phyloP scores from a whole-genome alignment of 2,113 vertebrate genomes.

The Amblyopsis rosae region DNA sequence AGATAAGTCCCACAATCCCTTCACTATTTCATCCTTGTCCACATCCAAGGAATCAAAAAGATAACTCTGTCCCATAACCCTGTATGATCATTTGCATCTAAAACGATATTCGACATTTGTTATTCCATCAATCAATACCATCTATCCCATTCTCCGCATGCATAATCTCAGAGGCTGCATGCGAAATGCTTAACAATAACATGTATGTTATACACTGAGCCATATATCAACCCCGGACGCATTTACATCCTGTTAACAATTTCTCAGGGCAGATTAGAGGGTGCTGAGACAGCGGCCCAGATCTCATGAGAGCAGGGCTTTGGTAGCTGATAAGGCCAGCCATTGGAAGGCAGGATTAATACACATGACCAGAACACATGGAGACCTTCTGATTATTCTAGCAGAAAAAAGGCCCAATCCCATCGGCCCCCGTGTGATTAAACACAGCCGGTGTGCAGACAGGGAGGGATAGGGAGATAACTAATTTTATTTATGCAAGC shows the following conservation, averaged over 20 bases:
- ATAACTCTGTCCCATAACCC: constrained; percentile 50
- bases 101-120: constrained; percentile 79
- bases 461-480: constrained; percentile 75
- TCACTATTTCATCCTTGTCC: constrained; percentile 59
- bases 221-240: constrained; percentile 78
- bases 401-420: constrained; percentile 75
- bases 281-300: constrained; percentile 71
- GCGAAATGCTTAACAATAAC: constrained; percentile 78
- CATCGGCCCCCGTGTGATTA: constrained; percentile 75
- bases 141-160: constrained; percentile 64
- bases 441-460: constrained; percentile 70
- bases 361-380: constrained; percentile 78
- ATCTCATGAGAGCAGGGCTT: constrained; percentile 81
- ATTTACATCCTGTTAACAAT: constrained; percentile 85
- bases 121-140: constrained; percentile 80
- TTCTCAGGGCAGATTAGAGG: constrained; percentile 79
- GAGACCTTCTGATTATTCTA: constrained; percentile 77
- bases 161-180: constrained; percentile 77
- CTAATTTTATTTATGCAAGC: constrained; percentile 78
- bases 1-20: constrained; percentile 67
- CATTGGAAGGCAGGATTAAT: constrained; percentile 80
- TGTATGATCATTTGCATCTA: constrained; percentile 80
- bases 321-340: constrained; percentile 81
- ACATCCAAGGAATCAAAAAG: constrained; percentile 38
- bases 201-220: constrained; percentile 77